Conservation (phyloP, 2,797 vertebrate species). For the Kryptopterus vitreolus region DNA sequence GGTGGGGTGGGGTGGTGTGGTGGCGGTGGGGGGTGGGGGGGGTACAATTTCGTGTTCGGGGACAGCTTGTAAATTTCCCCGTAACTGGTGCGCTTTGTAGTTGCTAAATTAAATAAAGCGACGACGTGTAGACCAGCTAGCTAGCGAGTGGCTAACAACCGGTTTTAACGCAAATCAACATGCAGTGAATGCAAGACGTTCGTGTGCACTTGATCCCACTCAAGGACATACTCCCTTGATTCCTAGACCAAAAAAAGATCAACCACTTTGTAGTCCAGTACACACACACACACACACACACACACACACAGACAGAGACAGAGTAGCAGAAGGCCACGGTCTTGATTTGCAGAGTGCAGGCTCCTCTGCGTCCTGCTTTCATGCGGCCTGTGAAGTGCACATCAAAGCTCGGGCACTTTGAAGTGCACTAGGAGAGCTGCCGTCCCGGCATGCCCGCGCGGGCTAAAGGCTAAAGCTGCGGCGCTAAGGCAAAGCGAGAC, state of each 20-base stretch:
- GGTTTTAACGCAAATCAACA: too few relatives aligned
- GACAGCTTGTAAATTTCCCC: not conserved
- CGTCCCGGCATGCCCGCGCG: constrained; percentile 39
- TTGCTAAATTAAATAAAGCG: not conserved
- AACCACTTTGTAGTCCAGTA: constrained; percentile 29
- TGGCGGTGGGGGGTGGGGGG: not conserved
- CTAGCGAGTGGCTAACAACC: too few relatives aligned
- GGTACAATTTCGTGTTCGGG: not conserved
- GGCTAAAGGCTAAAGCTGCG: constrained; percentile 49
- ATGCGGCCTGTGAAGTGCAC: constrained; percentile 81
- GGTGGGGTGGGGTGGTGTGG: too few relatives aligned
- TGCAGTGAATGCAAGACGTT: not conserved
- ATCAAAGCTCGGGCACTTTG: constrained; percentile 78
- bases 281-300: constrained; percentile 6
- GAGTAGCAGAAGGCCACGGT: constrained; percentile 40
- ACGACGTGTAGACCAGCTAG: not conserved
- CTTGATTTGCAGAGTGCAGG: constrained; percentile 54
- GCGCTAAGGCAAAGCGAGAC: constrained; percentile 58
- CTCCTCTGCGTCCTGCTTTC: constrained; percentile 72
- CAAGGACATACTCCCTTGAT: constrained; percentile 32
- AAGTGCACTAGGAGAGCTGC: constrained; percentile 69
- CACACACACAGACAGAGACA: not conserved
- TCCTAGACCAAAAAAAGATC: constrained; percentile 25
- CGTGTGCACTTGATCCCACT: constrained; percentile 20
- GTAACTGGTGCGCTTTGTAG: not conserved